Percentiles rank a stretch among this genome's conserved stretches.
Conservation (phyloP, 2,797 vertebrate genomes). For the Lagothrix lagotricha region DNA sequence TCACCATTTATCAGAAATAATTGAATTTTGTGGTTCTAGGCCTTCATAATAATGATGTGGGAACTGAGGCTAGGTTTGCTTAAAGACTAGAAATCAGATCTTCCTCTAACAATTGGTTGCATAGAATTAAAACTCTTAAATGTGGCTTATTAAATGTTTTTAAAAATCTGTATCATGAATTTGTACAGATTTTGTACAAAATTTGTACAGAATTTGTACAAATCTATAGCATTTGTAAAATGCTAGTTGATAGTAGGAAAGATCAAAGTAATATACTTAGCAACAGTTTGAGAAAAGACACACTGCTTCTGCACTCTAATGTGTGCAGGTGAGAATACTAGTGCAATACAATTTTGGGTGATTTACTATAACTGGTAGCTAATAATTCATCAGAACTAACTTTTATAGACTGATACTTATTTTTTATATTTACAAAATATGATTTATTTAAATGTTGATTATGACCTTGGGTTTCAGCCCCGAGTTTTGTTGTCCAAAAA, state of each 20-base stretch:
- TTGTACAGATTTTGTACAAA: too few relatives aligned
- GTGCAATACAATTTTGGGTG: background rate
- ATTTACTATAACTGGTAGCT: background rate
- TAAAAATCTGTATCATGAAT: background rate
- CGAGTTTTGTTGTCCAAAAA: background rate
- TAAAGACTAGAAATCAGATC: background rate
- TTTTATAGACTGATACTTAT: background rate
- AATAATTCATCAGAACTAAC: conserved; percentile 13
- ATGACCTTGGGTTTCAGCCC: background rate
- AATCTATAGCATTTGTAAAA: too few relatives aligned
- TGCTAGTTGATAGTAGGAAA: background rate
- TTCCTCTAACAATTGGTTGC: background rate
- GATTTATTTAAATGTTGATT: background rate
- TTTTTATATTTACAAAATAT: background rate
- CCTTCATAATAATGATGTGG: background rate
- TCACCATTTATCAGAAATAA: background rate
- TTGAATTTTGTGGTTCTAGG: background rate
- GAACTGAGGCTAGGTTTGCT: background rate
- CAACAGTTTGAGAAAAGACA: background rate
- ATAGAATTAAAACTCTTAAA: background rate
- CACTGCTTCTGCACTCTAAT: background rate
- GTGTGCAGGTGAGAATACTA: background rate
- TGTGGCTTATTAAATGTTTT: background rate
- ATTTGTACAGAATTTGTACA: too few relatives aligned
- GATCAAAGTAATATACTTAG: background rate